A percentile compares a stretch with the other conserved stretches of the same genome.
These are phyloP conservation scores for Linnaemya vulpina DNA, from an alignment of 2,888 invertebrate species.

Conservation along the genomic window DNA sequence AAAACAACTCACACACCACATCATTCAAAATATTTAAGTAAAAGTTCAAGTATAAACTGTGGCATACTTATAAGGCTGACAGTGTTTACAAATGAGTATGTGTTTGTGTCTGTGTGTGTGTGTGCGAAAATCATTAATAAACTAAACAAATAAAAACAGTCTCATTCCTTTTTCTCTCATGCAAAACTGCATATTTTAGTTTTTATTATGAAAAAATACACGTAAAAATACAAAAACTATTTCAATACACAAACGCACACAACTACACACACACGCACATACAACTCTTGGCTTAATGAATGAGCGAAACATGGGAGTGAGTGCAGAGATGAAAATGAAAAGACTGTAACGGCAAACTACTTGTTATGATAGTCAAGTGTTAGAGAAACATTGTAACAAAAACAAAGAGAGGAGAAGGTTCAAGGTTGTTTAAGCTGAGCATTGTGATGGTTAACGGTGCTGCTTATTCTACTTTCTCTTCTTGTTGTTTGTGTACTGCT, in stretches of 20 bases:
- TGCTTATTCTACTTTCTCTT: slow-evolving; percentile 17
- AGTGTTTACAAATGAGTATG: not conserved
- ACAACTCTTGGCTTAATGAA: not conserved
- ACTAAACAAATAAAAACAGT: slow-evolving; percentile 21
- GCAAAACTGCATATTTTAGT: slow-evolving; percentile 12
- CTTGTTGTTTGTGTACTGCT: not conserved
- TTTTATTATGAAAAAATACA: slow-evolving; percentile 13
- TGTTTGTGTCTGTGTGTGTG: not conserved
- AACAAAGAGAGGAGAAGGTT: slow-evolving; percentile 40
- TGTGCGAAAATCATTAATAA: slow-evolving; percentile 18
- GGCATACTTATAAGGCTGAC: slow-evolving; percentile 37
- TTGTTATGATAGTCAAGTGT: slow-evolving; percentile 5
- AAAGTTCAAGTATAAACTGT: slow-evolving; percentile 25
- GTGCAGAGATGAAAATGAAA: not conserved
- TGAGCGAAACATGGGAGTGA: slow-evolving; percentile 1
- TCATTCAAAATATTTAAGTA: not conserved
- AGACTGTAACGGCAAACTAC: not conserved
- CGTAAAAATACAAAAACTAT: slow-evolving; percentile 21
- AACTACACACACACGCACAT: not conserved
- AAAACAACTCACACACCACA: not conserved
- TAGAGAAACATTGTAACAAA: slow-evolving; percentile 15
- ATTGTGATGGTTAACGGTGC: slow-evolving; percentile 33
- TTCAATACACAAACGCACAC: slow-evolving; percentile 1
- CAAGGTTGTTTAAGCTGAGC: slow-evolving; percentile 55
- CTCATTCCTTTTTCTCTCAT: not conserved